Evolutionary conservation across 2,888 invertebrate genomes (phyloP), one percentile per base, ranked within the genome.

Genomic region (Acheta domesticus): DNA sequence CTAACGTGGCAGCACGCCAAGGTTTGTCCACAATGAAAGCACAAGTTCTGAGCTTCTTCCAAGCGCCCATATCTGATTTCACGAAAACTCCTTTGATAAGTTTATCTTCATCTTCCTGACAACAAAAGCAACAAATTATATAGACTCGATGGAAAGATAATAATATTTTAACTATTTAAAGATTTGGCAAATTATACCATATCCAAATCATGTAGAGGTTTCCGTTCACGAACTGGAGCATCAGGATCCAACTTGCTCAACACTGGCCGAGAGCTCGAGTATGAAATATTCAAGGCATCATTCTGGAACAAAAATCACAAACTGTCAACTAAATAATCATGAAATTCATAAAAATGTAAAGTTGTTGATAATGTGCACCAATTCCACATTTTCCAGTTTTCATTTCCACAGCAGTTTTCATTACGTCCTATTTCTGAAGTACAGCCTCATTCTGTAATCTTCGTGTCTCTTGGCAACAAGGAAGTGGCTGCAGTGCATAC

Each of bases 1-100:
- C 94, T 74, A 98, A 87, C 36, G 95, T 91, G 8, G 96, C 96
- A 1, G 96, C 96, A 78, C 96, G 89, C 97, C 97, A 97, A 2
- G 94, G 91, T 86, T n/a, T 98, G 97, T 0, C 98, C 98, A 84
- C 94, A 94, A 84, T 92, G 93, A 75, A 93, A 90, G 84, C 96
- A 96, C 62, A 96, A 86, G 81, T 93, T 91, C 85, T 96, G 92
- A 2, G 97, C 97, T 86, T 94, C 93, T 83, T 93, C 93, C 81
- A 97, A 90, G 83, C 93, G 92, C 0, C 98, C 98, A 86, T 95
- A 94, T 49, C 97, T 90, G 75, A 98, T 91, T 88, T 94, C 91
- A 19, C 89, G 89, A 85, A 95, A 79, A 94, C 88, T 85, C 82
- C 81, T 73, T 80, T 80, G 16, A 82, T 74, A 3, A 84, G 82